Base-by-base conservation (phyloP, 2,113 vertebrate genomes). In the Pituophis catenifer region DNA sequence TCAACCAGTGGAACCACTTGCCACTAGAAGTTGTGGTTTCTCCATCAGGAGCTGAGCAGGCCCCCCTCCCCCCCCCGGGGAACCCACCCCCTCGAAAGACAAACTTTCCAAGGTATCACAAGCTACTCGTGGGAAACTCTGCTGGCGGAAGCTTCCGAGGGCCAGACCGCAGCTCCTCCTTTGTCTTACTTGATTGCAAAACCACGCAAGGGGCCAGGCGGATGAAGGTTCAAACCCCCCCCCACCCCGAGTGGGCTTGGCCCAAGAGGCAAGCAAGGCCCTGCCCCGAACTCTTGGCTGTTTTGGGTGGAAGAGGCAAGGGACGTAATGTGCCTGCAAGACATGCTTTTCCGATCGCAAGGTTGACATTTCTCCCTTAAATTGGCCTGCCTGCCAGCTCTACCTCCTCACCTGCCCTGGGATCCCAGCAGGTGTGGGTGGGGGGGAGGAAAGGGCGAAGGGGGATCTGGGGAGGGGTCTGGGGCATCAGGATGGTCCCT, bases 311-410 rank as follows among this genome's bases (percentile, higher is more conserved):
- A n/a, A n/a, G 26, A n/a, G 24, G 0, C 29, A 13, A 57, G 11
- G 26, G 8, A 65, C 62, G n/a, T 3, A n/a, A 70, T 2, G 11
- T 70, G 29, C 62, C 10, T 13, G 29, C 26, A 13, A 26, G 9
- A 10, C 3, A 3, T 3, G 9, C 0, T 10, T 62, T 26, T 3
- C 24, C 2, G 8, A 24, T 24, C 9, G 3, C 24, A 26, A 11
- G 11, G 62, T 65, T 3, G 26, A 65, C 10, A 65, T 65, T 65
- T 12, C 26, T 12, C 10, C 26, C 3, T 29, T 29, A 11, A 29
- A 4, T 26, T 29, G 24, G 9, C 24, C 1, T 26, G 59, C 24
- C 59, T 26, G 59, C 24, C 59, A 10, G 9, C 59, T 62, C 59
- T 26, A 26, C 8, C 23, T 24, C 23, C 24, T 62, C 24, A 9